Evolutionary conservation across 2,797 vertebrate species (phyloP).

Genomic region (Acestrorhynchus altus): DNA sequence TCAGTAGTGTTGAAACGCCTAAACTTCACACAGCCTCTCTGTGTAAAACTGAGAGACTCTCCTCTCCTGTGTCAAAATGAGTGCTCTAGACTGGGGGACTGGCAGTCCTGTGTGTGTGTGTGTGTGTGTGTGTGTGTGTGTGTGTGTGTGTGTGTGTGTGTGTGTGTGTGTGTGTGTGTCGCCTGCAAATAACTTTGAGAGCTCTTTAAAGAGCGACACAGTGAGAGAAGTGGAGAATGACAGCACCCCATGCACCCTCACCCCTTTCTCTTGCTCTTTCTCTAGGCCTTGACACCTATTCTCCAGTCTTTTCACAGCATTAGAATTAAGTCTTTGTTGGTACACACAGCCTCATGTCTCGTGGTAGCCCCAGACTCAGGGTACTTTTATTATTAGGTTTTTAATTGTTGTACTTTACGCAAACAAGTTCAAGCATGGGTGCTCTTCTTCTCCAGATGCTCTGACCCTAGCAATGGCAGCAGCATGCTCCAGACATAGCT

Average conservation of each 20-base stretch:
- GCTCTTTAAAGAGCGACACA: background rate
- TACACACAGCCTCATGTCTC: background rate
- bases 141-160: background rate
- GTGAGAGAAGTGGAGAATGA: constrained; percentile 10
- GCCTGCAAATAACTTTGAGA: constrained; percentile 18
- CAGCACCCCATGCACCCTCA: background rate
- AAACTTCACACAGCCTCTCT: background rate
- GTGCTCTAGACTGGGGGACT: constrained; percentile 10
- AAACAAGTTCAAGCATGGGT: background rate
- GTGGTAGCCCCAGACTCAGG: background rate
- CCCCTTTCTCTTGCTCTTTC: background rate
- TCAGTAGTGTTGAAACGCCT: background rate
- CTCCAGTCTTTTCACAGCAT: constrained; percentile 18
- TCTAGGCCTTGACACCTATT: background rate
- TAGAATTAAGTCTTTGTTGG: constrained; percentile 29
- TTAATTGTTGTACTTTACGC: too few species aligned
- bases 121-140: background rate
- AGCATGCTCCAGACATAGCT: background rate
- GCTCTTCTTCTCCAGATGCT: background rate
- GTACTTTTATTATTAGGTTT: too few species aligned
- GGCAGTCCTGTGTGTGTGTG: background rate
- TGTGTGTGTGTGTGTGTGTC: background rate
- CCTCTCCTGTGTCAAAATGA: constrained; percentile 12
- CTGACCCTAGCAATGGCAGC: background rate
- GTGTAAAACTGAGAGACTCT: background rate